phyloP scores from a whole-genome alignment of 2,113 vertebrate genomes.

The Eulemur rufifrons region DNA sequence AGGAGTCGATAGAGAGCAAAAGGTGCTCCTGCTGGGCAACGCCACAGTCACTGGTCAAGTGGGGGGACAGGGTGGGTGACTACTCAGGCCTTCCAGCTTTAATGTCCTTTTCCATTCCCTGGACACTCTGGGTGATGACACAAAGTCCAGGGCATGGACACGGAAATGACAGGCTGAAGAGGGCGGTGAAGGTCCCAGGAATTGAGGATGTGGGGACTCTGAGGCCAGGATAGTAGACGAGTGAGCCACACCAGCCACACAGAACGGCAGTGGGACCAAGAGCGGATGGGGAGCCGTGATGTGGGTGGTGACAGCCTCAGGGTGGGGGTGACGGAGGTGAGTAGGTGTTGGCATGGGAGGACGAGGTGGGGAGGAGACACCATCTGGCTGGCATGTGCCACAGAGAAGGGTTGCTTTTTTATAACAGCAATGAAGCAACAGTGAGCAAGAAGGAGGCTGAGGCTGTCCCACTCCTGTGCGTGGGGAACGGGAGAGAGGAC shows the following conservation, averaged over 20 bases:
- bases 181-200: not conserved
- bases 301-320: not conserved
- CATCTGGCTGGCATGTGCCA: not conserved
- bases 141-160: not conserved
- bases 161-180: not conserved
- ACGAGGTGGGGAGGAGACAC: not conserved
- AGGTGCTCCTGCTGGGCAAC: not conserved
- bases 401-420: not conserved
- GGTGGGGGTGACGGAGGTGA: not conserved
- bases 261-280: no score
- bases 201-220: not conserved
- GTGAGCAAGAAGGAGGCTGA: not conserved
- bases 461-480: not conserved
- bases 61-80: not conserved
- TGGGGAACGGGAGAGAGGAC: not conserved
- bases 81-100: not conserved
- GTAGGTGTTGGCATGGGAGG: not conserved
- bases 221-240: not conserved
- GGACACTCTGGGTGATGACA: not conserved
- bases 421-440: not conserved
- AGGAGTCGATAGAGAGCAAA: not conserved
- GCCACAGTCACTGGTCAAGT: not conserved
- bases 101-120: not conserved
- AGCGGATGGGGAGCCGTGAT: fast-evolving
- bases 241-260: not conserved